A percentile compares a stretch with the other conserved stretches of the same genome.
Conservation (phyloP, 2,888 invertebrate genomes). For the Vandiemenella viatica region DNA sequence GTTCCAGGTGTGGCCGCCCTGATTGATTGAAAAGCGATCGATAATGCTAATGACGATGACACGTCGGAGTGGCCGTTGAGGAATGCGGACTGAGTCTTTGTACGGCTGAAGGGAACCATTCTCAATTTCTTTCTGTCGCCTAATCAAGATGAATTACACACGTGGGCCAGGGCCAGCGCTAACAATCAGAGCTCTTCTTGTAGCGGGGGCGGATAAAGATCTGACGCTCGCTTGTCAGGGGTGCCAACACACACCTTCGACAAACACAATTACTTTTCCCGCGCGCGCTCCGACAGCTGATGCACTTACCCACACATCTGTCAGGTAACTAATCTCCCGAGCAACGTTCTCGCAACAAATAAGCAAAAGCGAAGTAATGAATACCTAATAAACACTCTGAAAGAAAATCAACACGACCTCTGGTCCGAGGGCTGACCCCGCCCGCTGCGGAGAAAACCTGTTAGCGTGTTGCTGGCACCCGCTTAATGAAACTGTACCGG, state of each 20-base stretch:
- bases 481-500: too few species aligned
- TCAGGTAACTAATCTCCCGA: too few species aligned
- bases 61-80: conserved; percentile 8
- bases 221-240: background rate
- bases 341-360: too few species aligned
- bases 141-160: conserved; percentile 12
- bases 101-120: background rate
- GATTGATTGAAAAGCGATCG: conserved; percentile 14
- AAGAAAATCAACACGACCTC: too few species aligned
- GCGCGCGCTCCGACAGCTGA: background rate
- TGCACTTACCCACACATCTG: background rate
- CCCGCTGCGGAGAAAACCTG: too few species aligned
- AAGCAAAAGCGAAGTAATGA: too few species aligned
- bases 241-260: conserved; percentile 2
- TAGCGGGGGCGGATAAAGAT: background rate
- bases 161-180: background rate
- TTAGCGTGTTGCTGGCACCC: too few species aligned
- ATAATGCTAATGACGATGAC: conserved; percentile 15
- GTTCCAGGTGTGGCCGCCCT: conserved; percentile 2
- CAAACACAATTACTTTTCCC: background rate
- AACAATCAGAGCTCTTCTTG: conserved; percentile 5
- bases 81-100: background rate
- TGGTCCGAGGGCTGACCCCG: too few species aligned
- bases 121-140: conserved; percentile 6
- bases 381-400: too few species aligned